These are phyloP conservation scores for Pristionchus entomophagus DNA, from an alignment of 2,888 invertebrate species.

Conservation along the genomic window DNA sequence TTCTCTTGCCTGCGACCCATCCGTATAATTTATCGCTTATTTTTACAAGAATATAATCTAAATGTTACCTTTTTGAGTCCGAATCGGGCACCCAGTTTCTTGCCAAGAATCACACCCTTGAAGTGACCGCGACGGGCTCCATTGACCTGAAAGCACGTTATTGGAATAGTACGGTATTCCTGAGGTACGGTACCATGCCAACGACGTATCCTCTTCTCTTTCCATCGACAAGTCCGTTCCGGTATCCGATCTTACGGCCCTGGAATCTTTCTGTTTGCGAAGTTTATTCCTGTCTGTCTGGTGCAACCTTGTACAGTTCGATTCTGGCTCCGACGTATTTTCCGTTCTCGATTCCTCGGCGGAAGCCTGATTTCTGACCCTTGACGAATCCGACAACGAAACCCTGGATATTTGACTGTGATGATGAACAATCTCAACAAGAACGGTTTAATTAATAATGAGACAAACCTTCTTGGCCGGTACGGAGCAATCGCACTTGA, in stretches of 20 bases:
- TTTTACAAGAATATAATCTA: too few species aligned
- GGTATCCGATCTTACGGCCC: conserved; percentile 18
- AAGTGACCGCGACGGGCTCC: conserved; percentile 5
- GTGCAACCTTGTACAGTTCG: neutral
- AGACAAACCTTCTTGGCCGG: neutral
- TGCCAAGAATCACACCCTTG: neutral
- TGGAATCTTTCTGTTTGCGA: too few species aligned
- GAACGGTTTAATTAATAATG: too few species aligned
- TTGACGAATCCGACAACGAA: neutral
- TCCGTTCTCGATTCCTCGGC: neutral
- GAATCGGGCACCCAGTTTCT: too few species aligned
- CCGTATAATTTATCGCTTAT: neutral
- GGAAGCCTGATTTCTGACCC: neutral
- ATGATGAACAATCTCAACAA: too few species aligned
- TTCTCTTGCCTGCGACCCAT: neutral
- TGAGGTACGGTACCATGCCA: neutral
- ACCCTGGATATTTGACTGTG: too few species aligned
- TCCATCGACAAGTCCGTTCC: neutral
- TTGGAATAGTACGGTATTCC: neutral
- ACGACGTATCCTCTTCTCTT: conserved; percentile 31
- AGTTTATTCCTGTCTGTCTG: neutral
- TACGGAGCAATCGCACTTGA: neutral
- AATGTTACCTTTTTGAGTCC: conserved; percentile 25
- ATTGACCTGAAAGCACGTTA: neutral
- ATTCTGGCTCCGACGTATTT: neutral